Conservation (phyloP, 92 coral and sea anemone species). For the Hydrozoanthus gracilis region DNA sequence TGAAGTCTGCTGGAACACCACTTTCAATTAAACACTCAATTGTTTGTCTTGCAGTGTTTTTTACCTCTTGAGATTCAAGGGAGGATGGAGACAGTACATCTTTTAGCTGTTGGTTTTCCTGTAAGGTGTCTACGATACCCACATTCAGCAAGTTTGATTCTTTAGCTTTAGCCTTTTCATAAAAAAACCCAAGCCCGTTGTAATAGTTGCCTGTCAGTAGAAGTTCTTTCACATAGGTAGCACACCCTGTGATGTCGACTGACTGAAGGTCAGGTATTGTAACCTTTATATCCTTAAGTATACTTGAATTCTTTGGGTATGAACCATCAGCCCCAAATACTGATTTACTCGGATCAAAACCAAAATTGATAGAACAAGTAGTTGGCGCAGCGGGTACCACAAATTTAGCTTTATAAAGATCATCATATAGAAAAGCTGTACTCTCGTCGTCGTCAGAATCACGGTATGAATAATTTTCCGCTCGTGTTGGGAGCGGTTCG, state of each 20-base stretch:
- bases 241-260: constrained; percentile 19
- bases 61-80: not conserved
- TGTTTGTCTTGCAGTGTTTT: not conserved
- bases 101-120: not conserved
- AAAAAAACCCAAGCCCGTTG: not conserved
- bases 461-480: not conserved
- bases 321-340: no score
- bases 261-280: not conserved
- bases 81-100: not conserved
- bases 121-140: not conserved
- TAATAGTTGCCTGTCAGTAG: no score
- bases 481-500: no score
- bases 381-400: no score
- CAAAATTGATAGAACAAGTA: no score
- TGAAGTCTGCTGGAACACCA: constrained; percentile 20
- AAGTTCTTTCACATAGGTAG: not conserved
- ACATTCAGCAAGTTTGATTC: not conserved
- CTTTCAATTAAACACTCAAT: not conserved
- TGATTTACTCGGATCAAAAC: no score
- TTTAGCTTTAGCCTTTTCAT: not conserved
- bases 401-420: not conserved
- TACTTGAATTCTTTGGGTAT: no score
- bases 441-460: constrained; percentile 6
- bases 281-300: not conserved
- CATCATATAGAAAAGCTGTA: not conserved